Evolutionary conservation across 2,113 vertebrate species (phyloP), one percentile per base, ranked within the genome.

Genomic region (Bothrops jararaca): DNA sequence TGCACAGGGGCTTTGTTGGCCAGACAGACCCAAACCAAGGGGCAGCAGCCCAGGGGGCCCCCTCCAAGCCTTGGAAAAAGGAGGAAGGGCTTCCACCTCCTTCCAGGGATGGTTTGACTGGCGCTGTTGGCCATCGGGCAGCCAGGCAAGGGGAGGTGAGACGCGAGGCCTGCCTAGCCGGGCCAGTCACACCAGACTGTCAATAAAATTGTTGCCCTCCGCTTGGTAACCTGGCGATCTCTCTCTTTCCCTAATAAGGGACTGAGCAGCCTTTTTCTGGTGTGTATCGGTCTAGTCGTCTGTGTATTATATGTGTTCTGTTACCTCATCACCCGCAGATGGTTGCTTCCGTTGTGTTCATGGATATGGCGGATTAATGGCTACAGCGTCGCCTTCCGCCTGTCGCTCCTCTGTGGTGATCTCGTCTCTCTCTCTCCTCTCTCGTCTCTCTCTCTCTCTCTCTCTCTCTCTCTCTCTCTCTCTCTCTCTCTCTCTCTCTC

Each of bases 171-270:
- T 13, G 95, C 95, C 95, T 13, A n/a, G 95, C 95, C 95, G 92
- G 97, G n/a, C n/a, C 97, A 95, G 97, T 96, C 98, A 97, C 98
- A 97, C 95, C 92, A 92, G 96, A 97, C 95, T 98, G 98, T 99
- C 98, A 98, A 99, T 99, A 98, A 98, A 98, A 98, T 98, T 96
- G 95, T n/a, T n/a, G n/a, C n/a, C n/a, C n/a, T n/a, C n/a, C n/a
- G n/a, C n/a, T n/a, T n/a, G n/a, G n/a, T n/a, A n/a, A n/a, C n/a
- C n/a, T n/a, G n/a, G n/a, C n/a, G n/a, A n/a, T n/a, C n/a, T n/a
- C n/a, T n/a, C n/a, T n/a, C 98, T 97, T 99, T 98, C 96, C 99
- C 99, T 98, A 98, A 99, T 99, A 99, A 98, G 99, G 99, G 96
- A 96, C 96, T 97, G 96, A n/a, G 96, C 97, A 98, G 98, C 98